Evolutionary conservation across 2,113 vertebrate genomes (phyloP).

Genomic region (Danionella cerebrum): DNA sequence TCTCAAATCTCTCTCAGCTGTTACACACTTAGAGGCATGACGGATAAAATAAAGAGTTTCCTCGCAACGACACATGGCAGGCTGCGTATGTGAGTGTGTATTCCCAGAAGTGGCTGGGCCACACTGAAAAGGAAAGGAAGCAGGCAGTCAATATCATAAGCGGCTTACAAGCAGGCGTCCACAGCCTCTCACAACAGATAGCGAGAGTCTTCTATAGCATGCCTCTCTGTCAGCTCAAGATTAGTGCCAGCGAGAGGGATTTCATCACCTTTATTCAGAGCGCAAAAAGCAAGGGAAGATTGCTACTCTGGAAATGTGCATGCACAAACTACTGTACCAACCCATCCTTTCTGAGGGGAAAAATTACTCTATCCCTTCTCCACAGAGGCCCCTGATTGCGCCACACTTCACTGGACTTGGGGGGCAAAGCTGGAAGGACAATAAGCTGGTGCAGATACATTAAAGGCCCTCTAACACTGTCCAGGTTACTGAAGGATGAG

Average conservation of each 20-base stretch:
- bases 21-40: conserved; percentile 7
- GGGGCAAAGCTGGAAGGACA: conserved; percentile 37
- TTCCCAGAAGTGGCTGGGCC: conserved; percentile 32
- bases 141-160: conserved; percentile 48
- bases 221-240: conserved; percentile 45
- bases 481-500: conserved; percentile 42
- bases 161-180: conserved; percentile 42
- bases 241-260: conserved; percentile 44
- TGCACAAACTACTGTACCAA: conserved; percentile 42
- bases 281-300: conserved; percentile 42
- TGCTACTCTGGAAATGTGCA: conserved; percentile 46
- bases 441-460: conserved; percentile 38
- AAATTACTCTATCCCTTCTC: conserved; percentile 38
- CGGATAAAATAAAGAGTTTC: conserved; percentile 27
- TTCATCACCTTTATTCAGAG: conserved; percentile 46
- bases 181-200: conserved; percentile 42
- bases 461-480: conserved; percentile 42
- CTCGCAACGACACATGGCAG: conserved; percentile 31
- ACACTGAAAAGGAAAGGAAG: conserved; percentile 38
- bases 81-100: conserved; percentile 17
- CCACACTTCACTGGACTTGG: conserved; percentile 38
- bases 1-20: conserved; percentile 25
- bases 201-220: conserved; percentile 40
- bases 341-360: neutral
- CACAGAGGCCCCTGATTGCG: conserved; percentile 37